Conservation (phyloP, 2,888 invertebrate species). For the Plebejus anna region DNA sequence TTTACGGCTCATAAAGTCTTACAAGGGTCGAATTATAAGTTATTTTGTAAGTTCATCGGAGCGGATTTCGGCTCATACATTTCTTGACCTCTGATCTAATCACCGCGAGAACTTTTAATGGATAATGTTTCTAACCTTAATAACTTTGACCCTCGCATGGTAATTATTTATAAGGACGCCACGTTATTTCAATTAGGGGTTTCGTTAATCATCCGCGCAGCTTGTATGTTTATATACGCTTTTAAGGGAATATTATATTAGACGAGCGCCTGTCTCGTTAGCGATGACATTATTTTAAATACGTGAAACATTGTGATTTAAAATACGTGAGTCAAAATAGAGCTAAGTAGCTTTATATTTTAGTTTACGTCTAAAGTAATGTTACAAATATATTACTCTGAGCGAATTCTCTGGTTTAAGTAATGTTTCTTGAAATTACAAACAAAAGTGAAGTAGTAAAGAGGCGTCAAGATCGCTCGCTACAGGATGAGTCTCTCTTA, state of each 20-base stretch:
- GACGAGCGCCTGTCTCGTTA: neutral
- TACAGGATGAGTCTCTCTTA: neutral
- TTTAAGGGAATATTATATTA: slow-evolving; percentile 2
- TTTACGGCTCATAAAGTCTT: slow-evolving; percentile 4
- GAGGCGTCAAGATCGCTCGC: neutral
- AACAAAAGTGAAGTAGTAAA: neutral
- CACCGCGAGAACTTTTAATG: slow-evolving; percentile 17
- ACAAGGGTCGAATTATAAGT: slow-evolving; percentile 10
- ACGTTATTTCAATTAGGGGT: slow-evolving; percentile 13
- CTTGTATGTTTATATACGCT: neutral
- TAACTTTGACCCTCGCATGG: slow-evolving; percentile 18
- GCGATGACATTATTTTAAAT: neutral
- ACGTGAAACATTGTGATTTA: neutral
- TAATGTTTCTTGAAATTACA: neutral
- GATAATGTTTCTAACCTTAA: slow-evolving; percentile 23
- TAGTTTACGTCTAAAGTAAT: too few relatives aligned
- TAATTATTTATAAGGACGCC: slow-evolving; percentile 14
- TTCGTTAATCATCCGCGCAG: neutral
- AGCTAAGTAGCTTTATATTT: too few relatives aligned
- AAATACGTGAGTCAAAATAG: neutral
- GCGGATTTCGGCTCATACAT: neutral
- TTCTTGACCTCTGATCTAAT: slow-evolving; percentile 24
- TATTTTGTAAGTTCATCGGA: slow-evolving; percentile 8
- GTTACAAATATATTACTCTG: too few relatives aligned
- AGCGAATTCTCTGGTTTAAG: too few relatives aligned